These are phyloP conservation scores for Caenorhabditis panamensis DNA, from an alignment of 2,888 invertebrate species.

Conservation along the genomic window DNA sequence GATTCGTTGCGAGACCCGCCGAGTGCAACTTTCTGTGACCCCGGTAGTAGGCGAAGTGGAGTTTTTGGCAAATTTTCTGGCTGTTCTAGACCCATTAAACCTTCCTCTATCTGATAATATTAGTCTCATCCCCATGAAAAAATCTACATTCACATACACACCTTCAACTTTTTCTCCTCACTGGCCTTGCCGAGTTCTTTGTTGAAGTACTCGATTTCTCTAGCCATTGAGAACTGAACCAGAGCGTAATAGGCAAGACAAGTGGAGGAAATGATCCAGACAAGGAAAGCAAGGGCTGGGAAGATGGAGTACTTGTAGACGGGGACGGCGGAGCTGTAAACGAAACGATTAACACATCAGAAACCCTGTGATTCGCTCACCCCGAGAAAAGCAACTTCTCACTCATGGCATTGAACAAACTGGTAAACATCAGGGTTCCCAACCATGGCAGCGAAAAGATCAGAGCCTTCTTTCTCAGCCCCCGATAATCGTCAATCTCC, in stretches of 20 bases:
- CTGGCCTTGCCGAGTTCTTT: conserved; percentile 42
- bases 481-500: conserved; percentile 42
- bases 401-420: conserved; percentile 35
- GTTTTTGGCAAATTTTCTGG: too few species aligned
- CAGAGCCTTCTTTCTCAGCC: conserved; percentile 28
- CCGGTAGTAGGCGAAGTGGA: too few species aligned
- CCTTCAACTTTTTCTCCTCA: conserved; percentile 44
- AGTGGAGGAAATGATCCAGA: conserved; percentile 40
- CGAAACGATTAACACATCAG: too few species aligned
- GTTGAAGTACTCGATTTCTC: conserved; percentile 56
- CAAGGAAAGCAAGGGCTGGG: conserved; percentile 42
- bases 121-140: too few species aligned
- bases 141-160: too few species aligned
- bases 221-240: conserved; percentile 31
- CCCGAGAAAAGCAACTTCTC: conserved; percentile 37
- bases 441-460: conserved; percentile 40
- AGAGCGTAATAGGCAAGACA: conserved; percentile 30
- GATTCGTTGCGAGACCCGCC: too few species aligned
- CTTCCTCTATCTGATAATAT: too few species aligned
- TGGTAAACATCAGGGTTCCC: conserved; percentile 8
- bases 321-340: conserved; percentile 30
- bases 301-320: conserved; percentile 44
- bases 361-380: conserved; percentile 13
- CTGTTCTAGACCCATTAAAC: too few species aligned
- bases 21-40: too few species aligned